Conservation (phyloP, 2,888 invertebrate genomes). For the Scrobipalpa atriplicella region DNA sequence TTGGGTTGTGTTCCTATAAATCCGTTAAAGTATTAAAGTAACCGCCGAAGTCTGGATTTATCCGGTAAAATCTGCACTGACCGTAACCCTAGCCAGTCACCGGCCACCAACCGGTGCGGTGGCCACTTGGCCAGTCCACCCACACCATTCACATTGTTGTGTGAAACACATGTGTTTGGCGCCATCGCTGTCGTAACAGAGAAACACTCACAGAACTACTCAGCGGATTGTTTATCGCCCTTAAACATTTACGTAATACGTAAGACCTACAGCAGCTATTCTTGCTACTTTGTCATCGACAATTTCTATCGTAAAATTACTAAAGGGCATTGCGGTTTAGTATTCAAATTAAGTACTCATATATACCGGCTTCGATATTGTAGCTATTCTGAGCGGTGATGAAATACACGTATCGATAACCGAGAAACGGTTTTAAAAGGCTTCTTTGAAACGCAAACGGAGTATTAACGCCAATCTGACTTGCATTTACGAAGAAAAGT, state of each 20-base stretch:
- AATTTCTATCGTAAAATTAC: slow-evolving; percentile 13
- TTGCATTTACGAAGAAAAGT: slow-evolving; percentile 38
- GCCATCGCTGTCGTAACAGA: slow-evolving; percentile 38
- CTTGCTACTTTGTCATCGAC: slow-evolving; percentile 12
- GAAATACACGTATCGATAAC: slow-evolving; percentile 14
- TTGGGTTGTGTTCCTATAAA: not conserved
- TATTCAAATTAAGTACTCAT: slow-evolving; percentile 7
- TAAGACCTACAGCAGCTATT: slow-evolving; percentile 5
- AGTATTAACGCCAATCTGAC: slow-evolving; percentile 17
- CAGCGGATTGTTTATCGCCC: slow-evolving; percentile 2
- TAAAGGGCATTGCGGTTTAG: slow-evolving; percentile 7
- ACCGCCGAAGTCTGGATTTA: not conserved
- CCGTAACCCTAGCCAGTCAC: not conserved
- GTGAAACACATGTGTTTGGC: slow-evolving; percentile 41
- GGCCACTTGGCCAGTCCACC: slow-evolving; percentile 8
- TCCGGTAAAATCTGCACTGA: not conserved
- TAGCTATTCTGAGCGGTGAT: slow-evolving; percentile 16
- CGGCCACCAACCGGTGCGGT: not conserved
- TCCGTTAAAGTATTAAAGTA: not conserved
- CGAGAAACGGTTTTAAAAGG: not conserved
- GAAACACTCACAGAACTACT: slow-evolving; percentile 25
- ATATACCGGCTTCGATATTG: not conserved
- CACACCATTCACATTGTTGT: slow-evolving; percentile 34
- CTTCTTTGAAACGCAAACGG: slow-evolving; percentile 22
- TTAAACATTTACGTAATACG: slow-evolving; percentile 28